These are phyloP conservation scores for Drosophila varians DNA, from an alignment of 1,140 invertebrate genomes.

Conservation along the genomic window DNA sequence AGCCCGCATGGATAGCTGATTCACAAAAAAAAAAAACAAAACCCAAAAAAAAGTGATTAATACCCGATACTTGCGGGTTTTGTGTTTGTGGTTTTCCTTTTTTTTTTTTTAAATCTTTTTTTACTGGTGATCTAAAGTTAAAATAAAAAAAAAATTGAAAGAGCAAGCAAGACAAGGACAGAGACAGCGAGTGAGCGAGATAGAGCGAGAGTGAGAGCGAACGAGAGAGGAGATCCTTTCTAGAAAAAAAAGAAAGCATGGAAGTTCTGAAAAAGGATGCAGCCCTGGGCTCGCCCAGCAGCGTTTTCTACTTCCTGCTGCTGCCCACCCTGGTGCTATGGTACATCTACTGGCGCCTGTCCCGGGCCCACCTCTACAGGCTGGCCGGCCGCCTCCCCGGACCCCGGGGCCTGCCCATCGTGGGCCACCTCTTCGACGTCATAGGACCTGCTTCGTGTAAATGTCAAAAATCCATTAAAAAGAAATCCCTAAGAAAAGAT, in stretches of 20 bases:
- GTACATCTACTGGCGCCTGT: slow-evolving; percentile 90
- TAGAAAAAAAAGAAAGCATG: slow-evolving; percentile 32
- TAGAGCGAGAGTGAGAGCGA: neutral
- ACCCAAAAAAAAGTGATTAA: neutral
- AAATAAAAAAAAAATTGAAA: neutral
- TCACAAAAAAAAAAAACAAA: neutral
- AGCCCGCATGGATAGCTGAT: slow-evolving; percentile 25
- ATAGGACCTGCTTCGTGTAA: slow-evolving; percentile 86
- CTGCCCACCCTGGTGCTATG: slow-evolving; percentile 88
- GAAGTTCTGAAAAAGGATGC: slow-evolving; percentile 77
- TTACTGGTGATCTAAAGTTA: slow-evolving; percentile 24
- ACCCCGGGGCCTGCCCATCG: slow-evolving; percentile 87
- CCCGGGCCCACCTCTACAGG: slow-evolving; percentile 88
- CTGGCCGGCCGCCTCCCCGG: slow-evolving; percentile 89
- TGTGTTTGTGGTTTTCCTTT: neutral
- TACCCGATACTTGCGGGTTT: slow-evolving; percentile 9
- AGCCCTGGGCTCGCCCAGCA: slow-evolving; percentile 84
- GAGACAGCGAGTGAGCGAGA: neutral
- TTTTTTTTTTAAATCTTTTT: slow-evolving; percentile 14
- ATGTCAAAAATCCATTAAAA: slow-evolving; percentile 10
- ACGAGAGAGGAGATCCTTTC: neutral
- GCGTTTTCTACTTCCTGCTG: slow-evolving; percentile 88
- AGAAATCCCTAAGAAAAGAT: neutral
- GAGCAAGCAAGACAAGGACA: neutral
- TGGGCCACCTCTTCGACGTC: slow-evolving; percentile 90